Base-by-base conservation (phyloP, 1,140 invertebrate species). In the Olivierus martensii region DNA sequence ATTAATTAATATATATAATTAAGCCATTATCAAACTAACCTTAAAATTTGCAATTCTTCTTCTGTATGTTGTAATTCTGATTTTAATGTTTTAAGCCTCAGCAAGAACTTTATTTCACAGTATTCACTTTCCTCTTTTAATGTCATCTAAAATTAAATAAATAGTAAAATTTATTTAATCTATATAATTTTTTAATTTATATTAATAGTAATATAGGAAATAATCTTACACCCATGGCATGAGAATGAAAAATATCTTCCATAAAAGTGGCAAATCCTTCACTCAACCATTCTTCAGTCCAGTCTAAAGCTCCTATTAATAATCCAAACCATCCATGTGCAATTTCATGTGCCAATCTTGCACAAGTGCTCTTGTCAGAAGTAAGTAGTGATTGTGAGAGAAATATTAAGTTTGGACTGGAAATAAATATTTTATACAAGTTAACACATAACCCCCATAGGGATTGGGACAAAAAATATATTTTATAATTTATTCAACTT, bases 201-300 rank as follows among this genome's bases (percentile, higher is more conserved):
- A 28, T 12, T 38, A 15, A 18, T n/a, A 35, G 11, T 6, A 47
- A 10, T n/a, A 14, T 34, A 7, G 34, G 5, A 14, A 15, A 14
- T 14, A 35, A 21, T 34, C 39, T 52, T 17, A 56, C 55, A 28
- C 49, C 37, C 12, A 22, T 19, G 7, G 41, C 18, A 4, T 2
- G 21, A 22, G 42, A 2, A 21, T 56, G 55, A 38, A 56, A 21
- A 35, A 36, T n/a, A 17, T 56, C 55, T 66, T 86, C 77, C 70
- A 92, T 82, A 63, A 82, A 93, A 3, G 78, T 79, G 9, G 89
- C 89, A 63, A 94, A 92, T 2, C 88, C 88, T 73, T 91, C 87
- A 67, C 90, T 91, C 9, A 92, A 69, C 87, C 87, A 93, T 18
- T 56, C 55, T 36, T 1, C 93, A 68, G 67, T 93, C 73, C 86